Evolutionary conservation across 2,113 vertebrate genomes (phyloP).

Genomic region (Glaucomys volans): DNA sequence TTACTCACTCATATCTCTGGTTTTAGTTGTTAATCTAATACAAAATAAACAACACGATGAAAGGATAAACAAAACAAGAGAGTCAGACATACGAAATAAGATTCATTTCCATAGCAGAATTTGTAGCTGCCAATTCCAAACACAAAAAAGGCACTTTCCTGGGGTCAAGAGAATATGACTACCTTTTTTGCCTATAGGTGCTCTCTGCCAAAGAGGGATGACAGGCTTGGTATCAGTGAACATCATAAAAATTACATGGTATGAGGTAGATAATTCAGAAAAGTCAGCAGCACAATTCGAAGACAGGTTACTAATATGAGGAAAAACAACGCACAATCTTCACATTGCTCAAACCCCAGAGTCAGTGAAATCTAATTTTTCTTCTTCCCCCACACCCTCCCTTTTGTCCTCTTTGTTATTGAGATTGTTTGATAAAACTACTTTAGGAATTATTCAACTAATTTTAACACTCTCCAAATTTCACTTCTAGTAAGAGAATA

Average conservation of each 20-base stretch:
- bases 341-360: conserved; percentile 12
- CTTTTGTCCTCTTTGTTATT: neutral
- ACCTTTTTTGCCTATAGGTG: neutral
- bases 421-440: neutral
- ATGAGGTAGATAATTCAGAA: conserved; percentile 26
- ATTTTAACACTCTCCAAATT: conserved; percentile 42
- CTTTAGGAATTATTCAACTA: conserved; percentile 20
- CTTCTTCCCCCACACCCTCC: neutral
- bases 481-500: conserved; percentile 34
- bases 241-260: conserved; percentile 26
- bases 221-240: neutral
- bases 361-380: conserved; percentile 50
- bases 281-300: conserved; percentile 11
- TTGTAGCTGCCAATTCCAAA: conserved; percentile 46
- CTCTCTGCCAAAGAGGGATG: neutral
- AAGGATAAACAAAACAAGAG: conserved; percentile 72
- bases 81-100: conserved; percentile 28
- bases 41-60: conserved; percentile 48
- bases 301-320: neutral
- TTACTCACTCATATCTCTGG: neutral
- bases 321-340: conserved; percentile 31
- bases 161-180: conserved; percentile 28
- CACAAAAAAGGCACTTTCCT: neutral
- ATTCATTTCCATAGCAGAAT: conserved; percentile 72
- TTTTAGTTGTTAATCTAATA: conserved; percentile 61